phyloP scores from a whole-genome alignment of 2,797 vertebrate species.

The Melanitta fusca region DNA sequence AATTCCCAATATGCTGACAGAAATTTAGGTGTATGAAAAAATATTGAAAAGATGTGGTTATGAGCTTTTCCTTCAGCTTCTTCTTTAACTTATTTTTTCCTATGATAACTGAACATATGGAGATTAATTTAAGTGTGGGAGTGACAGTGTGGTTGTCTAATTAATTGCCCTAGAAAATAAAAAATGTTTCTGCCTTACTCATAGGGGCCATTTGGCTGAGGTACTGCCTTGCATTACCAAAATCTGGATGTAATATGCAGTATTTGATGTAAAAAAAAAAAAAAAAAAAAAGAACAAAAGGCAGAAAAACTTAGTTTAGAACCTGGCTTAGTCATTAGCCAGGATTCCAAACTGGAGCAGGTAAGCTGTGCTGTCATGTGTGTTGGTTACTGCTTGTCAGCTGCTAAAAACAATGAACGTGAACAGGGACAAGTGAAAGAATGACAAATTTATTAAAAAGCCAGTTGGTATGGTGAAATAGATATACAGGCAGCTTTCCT shows the following conservation, averaged over 20 bases:
- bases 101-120: constrained; percentile 65
- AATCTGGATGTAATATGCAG: neutral
- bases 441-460: neutral
- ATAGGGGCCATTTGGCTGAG: constrained; percentile 39
- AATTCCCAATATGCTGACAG: constrained; percentile 13
- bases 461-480: neutral
- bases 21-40: constrained; percentile 43
- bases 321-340: neutral
- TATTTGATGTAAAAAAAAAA: constrained; percentile 16
- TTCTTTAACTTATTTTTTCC: neutral
- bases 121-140: constrained; percentile 67
- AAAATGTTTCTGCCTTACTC: constrained; percentile 58
- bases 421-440: neutral
- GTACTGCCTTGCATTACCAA: neutral
- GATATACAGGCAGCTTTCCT: neutral
- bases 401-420: neutral
- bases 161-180: constrained; percentile 65
- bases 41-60: neutral
- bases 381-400: neutral
- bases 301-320: neutral
- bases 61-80: constrained; percentile 34
- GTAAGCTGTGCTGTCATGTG: neutral
- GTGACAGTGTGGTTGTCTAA: constrained; percentile 57
- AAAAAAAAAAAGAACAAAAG: neutral
- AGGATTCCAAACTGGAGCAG: neutral